Conservation (phyloP, 2,797 vertebrate genomes). For the Pyrocephalus nanus region DNA sequence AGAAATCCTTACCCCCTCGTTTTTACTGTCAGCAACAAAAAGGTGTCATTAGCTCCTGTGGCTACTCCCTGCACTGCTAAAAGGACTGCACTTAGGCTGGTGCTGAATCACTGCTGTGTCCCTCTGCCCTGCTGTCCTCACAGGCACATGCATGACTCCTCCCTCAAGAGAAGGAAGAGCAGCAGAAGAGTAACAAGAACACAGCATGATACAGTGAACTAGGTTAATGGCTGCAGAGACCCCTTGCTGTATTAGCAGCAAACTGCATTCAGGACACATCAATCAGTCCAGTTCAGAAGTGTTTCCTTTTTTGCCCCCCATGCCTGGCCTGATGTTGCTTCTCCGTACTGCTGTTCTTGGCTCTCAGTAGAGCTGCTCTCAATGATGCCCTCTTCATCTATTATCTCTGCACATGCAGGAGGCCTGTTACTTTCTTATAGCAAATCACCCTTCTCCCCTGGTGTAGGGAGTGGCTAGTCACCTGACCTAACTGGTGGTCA, state of each 20-base stretch:
- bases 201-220: background rate
- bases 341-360: background rate
- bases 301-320: background rate
- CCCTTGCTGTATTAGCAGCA: background rate
- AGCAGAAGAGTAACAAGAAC: background rate
- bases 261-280: background rate
- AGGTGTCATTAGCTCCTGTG: background rate
- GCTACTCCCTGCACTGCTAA: background rate
- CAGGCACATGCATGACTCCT: background rate
- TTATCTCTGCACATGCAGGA: background rate
- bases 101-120: background rate
- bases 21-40: background rate
- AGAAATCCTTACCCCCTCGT: background rate
- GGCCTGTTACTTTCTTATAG: background rate
- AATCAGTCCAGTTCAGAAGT: background rate
- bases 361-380: background rate
- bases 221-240: background rate
- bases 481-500: background rate
- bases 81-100: background rate
- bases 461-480: background rate
- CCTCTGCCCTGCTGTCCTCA: background rate
- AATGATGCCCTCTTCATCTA: background rate
- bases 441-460: background rate
- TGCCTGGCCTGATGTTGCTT: background rate
- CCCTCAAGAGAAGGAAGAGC: background rate